Conservation (phyloP, 2,113 vertebrate genomes). For the Cyanistes caeruleus region DNA sequence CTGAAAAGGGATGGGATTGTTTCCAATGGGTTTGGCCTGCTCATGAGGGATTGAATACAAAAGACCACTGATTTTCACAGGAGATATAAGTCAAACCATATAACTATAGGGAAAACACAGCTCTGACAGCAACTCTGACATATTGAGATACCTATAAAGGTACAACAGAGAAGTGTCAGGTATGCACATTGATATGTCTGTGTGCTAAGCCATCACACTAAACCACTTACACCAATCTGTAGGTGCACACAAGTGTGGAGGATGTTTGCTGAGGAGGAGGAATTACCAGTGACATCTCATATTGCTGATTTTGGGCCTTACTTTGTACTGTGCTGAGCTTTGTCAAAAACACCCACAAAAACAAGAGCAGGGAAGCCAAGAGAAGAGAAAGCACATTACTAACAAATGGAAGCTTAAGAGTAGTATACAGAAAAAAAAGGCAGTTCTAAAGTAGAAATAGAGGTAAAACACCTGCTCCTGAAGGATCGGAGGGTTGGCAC, state of each 20-base stretch:
- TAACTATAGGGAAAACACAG: background rate
- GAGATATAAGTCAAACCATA: background rate
- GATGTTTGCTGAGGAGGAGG: background rate
- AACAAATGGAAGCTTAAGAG: background rate
- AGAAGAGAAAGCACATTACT: background rate
- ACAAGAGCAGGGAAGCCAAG: background rate
- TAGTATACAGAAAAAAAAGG: background rate
- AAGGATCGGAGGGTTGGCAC: rapidly evolving
- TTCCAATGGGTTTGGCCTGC: background rate
- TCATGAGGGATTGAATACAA: background rate
- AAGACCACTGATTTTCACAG: background rate
- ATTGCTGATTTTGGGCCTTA: background rate
- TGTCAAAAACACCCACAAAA: background rate
- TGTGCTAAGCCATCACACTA: background rate
- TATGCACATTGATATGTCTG: rapidly evolving
- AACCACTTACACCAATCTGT: rapidly evolving
- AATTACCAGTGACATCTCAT: background rate
- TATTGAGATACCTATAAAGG: rapidly evolving
- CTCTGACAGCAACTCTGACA: background rate
- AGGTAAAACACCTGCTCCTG: background rate
- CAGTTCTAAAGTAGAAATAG: background rate
- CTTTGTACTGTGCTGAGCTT: background rate
- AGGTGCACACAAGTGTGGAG: background rate
- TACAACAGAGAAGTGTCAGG: background rate
- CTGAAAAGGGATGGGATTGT: background rate